Evolutionary conservation across 2,888 invertebrate genomes (phyloP), one percentile per base, ranked within the genome.

Genomic region (Nebria salina): DNA sequence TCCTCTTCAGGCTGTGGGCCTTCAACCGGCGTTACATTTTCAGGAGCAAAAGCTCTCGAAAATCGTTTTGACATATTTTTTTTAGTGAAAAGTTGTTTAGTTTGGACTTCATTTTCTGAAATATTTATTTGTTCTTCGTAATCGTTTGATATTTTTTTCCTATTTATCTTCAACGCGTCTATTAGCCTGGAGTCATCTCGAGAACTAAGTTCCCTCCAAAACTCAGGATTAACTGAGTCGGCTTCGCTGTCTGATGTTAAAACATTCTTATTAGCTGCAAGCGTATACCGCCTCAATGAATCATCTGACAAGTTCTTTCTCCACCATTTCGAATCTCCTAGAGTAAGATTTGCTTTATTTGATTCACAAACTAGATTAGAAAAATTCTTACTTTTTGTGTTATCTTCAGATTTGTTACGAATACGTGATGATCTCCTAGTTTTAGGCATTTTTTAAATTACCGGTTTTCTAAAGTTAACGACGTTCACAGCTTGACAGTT

Each of bases 281-380:
- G 7, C 9, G 41, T 5, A 65, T 68, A 66, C 2, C 41, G 66
- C n/a, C 54, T 74, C 9, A 54, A 3, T 20, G 25, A 64, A 34
- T 54, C 64, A 25, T 72, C 77, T 65, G 78, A 73, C 15, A 78
- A 42, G 65, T 78, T 65, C 26, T 34, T 34, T 34, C 34, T 73
- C 78, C 78, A 78, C 78, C 78, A 78, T 26, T 76, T 34, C 15
- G 78, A 78, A 34, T 78, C 72, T n/a, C 78, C 78, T 78, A 72
- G 9, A 34, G n/a, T 41, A 11, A 73, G 3, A 73, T 73, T 7
- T n/a, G 20, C n/a, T 34, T 41, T 64, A 26, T 72, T 42, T 15
- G 65, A 43, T 54, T 20, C 42, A 41, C 1, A 34, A 42, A 66
- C 25, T 15, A 8, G 0, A 34, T 20, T 7, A 72, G 64, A 64